Evolutionary conservation across 2,113 vertebrate genomes (phyloP).

Genomic region (Myxocyprinus asiaticus): DNA sequence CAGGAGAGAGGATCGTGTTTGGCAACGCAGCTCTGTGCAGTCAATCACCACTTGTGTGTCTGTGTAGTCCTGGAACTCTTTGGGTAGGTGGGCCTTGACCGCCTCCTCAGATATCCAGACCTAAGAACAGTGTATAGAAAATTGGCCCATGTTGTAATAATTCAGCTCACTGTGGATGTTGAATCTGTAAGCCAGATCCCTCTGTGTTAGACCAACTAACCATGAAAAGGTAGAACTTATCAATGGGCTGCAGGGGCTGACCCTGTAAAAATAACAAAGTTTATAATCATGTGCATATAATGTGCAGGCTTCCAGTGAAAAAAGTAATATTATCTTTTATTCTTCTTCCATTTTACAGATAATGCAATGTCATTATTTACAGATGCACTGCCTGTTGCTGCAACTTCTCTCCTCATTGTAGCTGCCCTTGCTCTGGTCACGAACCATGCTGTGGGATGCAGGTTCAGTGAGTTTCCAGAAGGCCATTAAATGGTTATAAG

Average conservation of each 20-base stretch:
- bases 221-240: constrained; percentile 36
- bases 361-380: background rate
- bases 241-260: constrained; percentile 23
- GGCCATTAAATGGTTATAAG: too few species aligned
- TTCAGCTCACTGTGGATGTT: constrained; percentile 27
- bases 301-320: too few species aligned
- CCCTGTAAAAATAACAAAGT: constrained; percentile 25
- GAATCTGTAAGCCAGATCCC: constrained; percentile 35
- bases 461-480: constrained; percentile 15
- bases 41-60: too few species aligned
- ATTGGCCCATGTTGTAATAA: constrained; percentile 11
- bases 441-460: constrained; percentile 2
- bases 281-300: background rate
- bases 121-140: constrained; percentile 4
- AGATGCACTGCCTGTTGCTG: background rate
- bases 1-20: too few species aligned
- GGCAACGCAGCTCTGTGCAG: too few species aligned
- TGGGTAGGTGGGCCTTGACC: constrained; percentile 14
- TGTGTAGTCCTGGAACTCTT: too few species aligned
- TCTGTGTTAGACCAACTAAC: constrained; percentile 24
- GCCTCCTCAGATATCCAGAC: constrained; percentile 3
- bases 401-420: background rate
- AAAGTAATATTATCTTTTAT: too few species aligned
- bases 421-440: background rate
- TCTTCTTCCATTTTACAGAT: too few species aligned